These are phyloP conservation scores for Eueides isabella DNA, from an alignment of 1,140 invertebrate species.

Conservation along the genomic window DNA sequence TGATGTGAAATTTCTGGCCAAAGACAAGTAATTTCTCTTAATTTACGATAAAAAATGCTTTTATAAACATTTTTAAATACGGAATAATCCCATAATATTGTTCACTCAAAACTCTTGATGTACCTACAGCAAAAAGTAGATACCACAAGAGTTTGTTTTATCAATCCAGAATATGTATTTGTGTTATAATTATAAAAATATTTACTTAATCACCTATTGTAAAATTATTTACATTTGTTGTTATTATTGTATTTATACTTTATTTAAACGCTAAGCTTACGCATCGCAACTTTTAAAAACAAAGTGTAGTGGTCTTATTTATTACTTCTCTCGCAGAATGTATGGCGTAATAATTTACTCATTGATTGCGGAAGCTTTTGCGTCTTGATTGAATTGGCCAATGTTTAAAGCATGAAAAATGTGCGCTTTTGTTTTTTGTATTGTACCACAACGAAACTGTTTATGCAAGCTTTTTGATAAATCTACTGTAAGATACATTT, in stretches of 20 bases:
- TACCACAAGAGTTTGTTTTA: too few species aligned
- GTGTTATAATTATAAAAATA: too few species aligned
- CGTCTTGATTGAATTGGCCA: not conserved
- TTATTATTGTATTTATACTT: not conserved
- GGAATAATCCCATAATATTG: too few species aligned
- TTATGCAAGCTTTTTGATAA: not conserved
- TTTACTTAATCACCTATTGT: too few species aligned
- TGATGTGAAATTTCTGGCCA: too few species aligned
- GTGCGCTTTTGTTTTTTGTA: not conserved
- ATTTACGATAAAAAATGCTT: too few species aligned
- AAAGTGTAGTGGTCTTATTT: not conserved
- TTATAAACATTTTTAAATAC: too few species aligned
- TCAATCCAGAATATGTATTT: too few species aligned
- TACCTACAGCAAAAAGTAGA: too few species aligned
- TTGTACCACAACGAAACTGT: too few species aligned
- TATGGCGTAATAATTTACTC: conserved; percentile 8
- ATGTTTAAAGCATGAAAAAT: not conserved
- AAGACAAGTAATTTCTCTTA: too few species aligned
- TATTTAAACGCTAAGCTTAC: not conserved
- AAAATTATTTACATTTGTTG: not conserved
- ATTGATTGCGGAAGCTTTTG: conserved; percentile 13
- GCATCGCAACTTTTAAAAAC: not conserved
- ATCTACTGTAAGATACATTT: not conserved
- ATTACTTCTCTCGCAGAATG: not conserved
- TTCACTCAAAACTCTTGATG: too few species aligned